These are phyloP conservation scores for Thera britannica DNA, from an alignment of 2,888 invertebrate genomes.

Conservation along the genomic window DNA sequence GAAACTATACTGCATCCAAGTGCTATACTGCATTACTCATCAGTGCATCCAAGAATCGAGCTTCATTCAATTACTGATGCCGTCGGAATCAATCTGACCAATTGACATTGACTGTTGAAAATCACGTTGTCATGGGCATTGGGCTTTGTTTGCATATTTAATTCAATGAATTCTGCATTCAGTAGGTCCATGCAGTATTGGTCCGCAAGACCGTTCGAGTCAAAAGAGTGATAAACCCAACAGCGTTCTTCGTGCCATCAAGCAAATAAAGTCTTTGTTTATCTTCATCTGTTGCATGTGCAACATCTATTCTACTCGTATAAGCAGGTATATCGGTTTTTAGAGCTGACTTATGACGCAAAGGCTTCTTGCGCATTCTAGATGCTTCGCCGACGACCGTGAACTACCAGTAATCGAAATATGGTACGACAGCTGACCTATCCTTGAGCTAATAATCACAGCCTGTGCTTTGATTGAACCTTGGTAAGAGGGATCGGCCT, in stretches of 20 bases:
- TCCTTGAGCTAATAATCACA: conserved; percentile 12
- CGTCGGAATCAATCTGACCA: conserved; percentile 11
- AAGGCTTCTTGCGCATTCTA: conserved; percentile 1
- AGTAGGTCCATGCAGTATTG: too few species aligned
- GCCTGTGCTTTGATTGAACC: neutral
- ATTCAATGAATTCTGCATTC: neutral
- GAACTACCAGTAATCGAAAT: conserved; percentile 7
- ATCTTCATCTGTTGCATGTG: too few species aligned
- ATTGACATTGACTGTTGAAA: conserved; percentile 17
- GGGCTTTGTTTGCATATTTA: neutral
- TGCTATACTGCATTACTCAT: too few species aligned
- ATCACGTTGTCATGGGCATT: neutral
- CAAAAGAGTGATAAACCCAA: too few species aligned
- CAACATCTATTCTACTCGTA: too few species aligned
- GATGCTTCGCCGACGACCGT: conserved; percentile 1
- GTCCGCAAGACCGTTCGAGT: too few species aligned
- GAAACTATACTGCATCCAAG: neutral
- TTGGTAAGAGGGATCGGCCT: neutral
- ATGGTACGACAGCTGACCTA: conserved; percentile 6
- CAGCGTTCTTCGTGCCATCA: too few species aligned
- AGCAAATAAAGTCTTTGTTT: too few species aligned
- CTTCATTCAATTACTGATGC: conserved; percentile 19
- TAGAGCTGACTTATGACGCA: too few species aligned
- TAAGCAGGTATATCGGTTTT: too few species aligned
- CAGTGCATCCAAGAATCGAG: conserved; percentile 10